phyloP scores from a whole-genome alignment of 2,797 vertebrate genomes.

The Aldrovandia affinis region DNA sequence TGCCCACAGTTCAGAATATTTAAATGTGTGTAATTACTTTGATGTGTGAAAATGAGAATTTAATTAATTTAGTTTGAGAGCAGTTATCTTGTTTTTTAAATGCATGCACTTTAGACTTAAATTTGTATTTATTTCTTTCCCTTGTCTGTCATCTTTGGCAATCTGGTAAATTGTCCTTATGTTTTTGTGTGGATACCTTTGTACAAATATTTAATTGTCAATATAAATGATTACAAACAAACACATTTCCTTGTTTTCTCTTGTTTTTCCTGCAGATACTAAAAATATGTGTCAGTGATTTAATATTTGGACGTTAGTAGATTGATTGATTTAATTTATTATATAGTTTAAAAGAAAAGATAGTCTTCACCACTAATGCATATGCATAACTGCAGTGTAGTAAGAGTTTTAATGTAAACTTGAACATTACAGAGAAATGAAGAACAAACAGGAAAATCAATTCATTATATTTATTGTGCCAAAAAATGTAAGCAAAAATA shows the following conservation, averaged over 20 bases:
- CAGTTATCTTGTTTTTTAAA: neutral
- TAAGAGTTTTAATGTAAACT: too few species aligned
- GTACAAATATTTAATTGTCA: neutral
- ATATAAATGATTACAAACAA: neutral
- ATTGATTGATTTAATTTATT: neutral
- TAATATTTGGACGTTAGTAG: neutral
- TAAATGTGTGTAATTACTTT: neutral
- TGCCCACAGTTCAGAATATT: neutral
- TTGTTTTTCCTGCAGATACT: neutral
- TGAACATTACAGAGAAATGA: neutral
- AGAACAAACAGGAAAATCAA: neutral
- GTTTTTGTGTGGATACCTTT: neutral
- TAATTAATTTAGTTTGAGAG: neutral
- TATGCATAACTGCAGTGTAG: too few species aligned
- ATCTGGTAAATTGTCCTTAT: neutral
- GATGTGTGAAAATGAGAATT: neutral
- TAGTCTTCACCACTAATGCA: too few species aligned
- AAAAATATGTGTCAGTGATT: neutral
- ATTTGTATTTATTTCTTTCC: neutral
- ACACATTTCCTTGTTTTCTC: neutral
- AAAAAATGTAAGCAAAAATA: neutral
- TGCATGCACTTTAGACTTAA: neutral
- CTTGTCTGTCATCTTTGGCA: neutral
- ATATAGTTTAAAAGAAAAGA: too few species aligned
- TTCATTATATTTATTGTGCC: constrained; percentile 14